These are phyloP conservation scores for Thelaira solivaga DNA, from an alignment of 2,888 invertebrate genomes.

Conservation along the genomic window DNA sequence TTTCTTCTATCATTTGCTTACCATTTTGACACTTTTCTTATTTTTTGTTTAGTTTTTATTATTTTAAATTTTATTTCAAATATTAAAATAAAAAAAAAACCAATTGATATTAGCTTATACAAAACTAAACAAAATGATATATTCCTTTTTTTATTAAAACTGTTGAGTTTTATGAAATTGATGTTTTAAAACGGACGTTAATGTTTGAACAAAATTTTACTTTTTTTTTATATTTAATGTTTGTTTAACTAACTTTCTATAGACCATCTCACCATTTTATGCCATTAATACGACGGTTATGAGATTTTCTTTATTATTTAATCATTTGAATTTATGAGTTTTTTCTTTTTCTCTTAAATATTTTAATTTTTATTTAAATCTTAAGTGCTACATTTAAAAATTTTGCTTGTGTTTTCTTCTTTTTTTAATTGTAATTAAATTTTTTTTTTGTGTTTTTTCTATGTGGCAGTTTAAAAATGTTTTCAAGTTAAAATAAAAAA, in stretches of 20 bases:
- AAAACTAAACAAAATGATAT: not conserved
- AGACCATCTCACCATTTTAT: not conserved
- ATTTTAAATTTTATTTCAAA: not conserved
- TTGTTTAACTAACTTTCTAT: too few species aligned
- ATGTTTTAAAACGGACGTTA: constrained; percentile 52
- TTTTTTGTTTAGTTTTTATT: too few species aligned
- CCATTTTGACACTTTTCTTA: not conserved
- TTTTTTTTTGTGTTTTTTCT: constrained; percentile 5
- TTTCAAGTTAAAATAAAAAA: constrained; percentile 3
- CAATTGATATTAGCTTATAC: constrained; percentile 3
- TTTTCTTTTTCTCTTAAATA: constrained; percentile 17
- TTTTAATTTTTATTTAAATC: constrained; percentile 15
- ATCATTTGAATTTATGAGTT: not conserved
- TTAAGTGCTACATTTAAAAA: constrained; percentile 43
- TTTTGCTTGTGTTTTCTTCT: constrained; percentile 8
- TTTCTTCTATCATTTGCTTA: too few species aligned
- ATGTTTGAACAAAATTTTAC: constrained; percentile 46
- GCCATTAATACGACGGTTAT: not conserved
- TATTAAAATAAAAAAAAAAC: constrained; percentile 46
- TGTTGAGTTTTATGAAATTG: not conserved
- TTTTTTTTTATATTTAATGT: constrained; percentile 9
- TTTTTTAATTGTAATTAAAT: not conserved
- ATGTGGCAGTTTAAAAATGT: constrained; percentile 54
- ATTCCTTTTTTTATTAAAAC: not conserved
- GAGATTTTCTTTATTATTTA: not conserved